A percentile compares a stretch with the other conserved stretches of the same genome.
Evolutionary conservation across 2,888 invertebrate species (phyloP).

Genomic region (Orchesella flavescens): DNA sequence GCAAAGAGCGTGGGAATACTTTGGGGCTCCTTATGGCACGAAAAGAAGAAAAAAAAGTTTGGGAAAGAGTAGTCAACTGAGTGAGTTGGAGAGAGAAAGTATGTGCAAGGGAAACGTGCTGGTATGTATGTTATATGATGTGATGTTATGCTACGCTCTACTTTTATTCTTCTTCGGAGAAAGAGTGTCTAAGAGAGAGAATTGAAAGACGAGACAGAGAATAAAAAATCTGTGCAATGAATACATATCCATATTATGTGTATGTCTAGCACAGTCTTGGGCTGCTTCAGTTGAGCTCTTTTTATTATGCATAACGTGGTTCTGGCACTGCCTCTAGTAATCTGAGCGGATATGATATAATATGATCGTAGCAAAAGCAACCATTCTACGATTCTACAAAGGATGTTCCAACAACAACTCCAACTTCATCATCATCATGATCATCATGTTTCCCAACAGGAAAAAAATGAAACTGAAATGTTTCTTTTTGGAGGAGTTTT

Average conservation of each 20-base stretch:
- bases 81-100: not conserved
- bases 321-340: too few relatives aligned
- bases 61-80: not conserved
- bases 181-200: not conserved
- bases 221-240: not conserved
- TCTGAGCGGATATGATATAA: too few relatives aligned
- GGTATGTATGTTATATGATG: not conserved
- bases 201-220: not conserved
- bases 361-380: too few relatives aligned
- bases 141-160: too few relatives aligned
- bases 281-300: not conserved
- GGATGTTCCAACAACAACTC: too few relatives aligned
- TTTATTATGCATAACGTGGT: not conserved
- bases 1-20: not conserved
- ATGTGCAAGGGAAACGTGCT: not conserved
- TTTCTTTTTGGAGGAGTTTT: too few relatives aligned
- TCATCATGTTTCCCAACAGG: too few relatives aligned
- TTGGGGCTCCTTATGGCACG: not conserved
- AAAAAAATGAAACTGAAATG: too few relatives aligned
- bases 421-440: too few relatives aligned
- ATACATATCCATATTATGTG: not conserved
- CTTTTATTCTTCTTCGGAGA: not conserved
- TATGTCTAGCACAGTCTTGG: not conserved
- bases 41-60: not conserved
- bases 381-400: too few relatives aligned